Conservation (phyloP, 2,113 vertebrate species). For the Hydropotes inermis region DNA sequence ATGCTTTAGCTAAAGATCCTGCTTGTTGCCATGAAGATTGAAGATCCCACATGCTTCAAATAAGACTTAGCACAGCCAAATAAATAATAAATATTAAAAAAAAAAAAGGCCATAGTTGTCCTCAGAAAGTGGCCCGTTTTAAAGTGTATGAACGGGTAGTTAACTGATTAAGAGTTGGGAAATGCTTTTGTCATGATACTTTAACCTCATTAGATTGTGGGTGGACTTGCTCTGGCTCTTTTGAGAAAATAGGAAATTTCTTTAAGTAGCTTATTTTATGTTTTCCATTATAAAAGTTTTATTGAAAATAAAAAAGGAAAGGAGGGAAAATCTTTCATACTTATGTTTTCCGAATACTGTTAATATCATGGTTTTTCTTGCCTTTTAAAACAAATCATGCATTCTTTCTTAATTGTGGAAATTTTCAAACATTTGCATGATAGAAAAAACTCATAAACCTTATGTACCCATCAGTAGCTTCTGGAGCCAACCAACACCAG, state of each 20-base stretch:
- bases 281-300: slow-evolving; percentile 2
- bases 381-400: background rate
- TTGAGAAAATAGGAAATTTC: background rate
- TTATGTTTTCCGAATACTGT: background rate
- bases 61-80: background rate
- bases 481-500: background rate
- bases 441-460: background rate
- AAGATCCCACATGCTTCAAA: background rate
- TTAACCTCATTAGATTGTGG: background rate
- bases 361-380: background rate
- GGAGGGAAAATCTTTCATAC: background rate
- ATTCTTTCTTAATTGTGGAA: background rate
- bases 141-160: background rate
- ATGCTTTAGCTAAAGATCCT: background rate
- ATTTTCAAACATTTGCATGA: background rate
- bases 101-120: background rate
- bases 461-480: background rate
- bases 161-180: background rate
- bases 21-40: background rate
- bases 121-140: background rate
- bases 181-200: background rate
- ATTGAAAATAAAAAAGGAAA: background rate
- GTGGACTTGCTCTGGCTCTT: background rate
- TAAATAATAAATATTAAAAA: background rate
- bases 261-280: background rate